Percentiles rank a stretch among this genome's conserved stretches.
Conservation (phyloP, 2,797 vertebrate species). For the Onychomys torridus region DNA sequence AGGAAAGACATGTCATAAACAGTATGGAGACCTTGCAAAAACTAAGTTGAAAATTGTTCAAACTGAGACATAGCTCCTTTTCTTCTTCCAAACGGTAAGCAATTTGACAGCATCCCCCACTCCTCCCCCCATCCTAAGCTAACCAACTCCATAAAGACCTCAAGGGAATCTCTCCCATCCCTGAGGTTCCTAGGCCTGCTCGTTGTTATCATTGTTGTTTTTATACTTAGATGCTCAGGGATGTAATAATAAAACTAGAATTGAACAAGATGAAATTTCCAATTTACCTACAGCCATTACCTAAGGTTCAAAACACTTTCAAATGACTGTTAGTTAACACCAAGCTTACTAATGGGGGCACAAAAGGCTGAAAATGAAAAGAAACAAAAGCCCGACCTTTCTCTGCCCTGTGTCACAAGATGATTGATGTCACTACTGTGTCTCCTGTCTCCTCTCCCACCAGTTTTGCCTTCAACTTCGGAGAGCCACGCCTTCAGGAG, state of each 20-base stretch:
- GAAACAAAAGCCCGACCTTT: constrained; percentile 90
- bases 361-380: constrained; percentile 30
- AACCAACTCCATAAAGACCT: constrained; percentile 34
- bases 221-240: background rate
- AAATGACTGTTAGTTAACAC: constrained; percentile 62
- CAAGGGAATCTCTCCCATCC: background rate
- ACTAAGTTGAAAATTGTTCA: constrained; percentile 4
- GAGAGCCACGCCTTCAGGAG: constrained; percentile 94
- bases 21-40: constrained; percentile 46
- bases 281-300: background rate
- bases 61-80: background rate
- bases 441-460: constrained; percentile 93
- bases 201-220: background rate
- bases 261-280: background rate
- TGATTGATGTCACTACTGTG: constrained; percentile 97
- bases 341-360: constrained; percentile 40
- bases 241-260: background rate
- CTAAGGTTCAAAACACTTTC: constrained; percentile 61
- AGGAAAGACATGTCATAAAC: background rate
- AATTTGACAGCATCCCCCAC: background rate
- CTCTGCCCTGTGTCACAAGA: constrained; percentile 96
- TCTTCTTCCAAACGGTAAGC: constrained; percentile 28
- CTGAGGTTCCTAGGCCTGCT: background rate
- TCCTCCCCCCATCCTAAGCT: background rate
- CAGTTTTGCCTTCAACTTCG: constrained; percentile 98